phyloP scores from a whole-genome alignment of 2,113 vertebrate genomes.

The Gavia stellata region DNA sequence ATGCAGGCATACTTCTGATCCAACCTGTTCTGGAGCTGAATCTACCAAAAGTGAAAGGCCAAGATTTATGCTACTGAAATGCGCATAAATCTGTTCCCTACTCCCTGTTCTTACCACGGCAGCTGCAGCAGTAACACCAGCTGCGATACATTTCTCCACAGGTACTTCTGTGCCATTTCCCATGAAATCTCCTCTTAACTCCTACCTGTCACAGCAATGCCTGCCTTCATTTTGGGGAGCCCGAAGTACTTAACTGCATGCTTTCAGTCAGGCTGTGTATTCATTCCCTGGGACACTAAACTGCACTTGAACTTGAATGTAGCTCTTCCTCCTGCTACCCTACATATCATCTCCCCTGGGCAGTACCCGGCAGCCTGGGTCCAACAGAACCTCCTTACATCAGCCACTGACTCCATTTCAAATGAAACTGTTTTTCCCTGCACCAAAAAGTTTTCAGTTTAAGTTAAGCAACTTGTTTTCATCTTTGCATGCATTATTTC shows the following conservation, averaged over 20 bases:
- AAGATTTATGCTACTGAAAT: not conserved
- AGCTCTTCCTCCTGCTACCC: not conserved
- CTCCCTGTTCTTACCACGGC: not conserved
- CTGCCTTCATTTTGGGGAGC: not conserved
- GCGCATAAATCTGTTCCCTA: not conserved
- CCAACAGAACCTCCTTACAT: not conserved
- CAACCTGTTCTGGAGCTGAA: not conserved
- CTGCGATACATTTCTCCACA: not conserved
- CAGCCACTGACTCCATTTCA: not conserved
- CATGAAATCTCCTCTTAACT: not conserved
- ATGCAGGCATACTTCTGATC: not conserved
- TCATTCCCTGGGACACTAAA: not conserved
- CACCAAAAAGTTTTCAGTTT: not conserved
- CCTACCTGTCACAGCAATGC: not conserved
- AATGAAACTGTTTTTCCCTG: not conserved
- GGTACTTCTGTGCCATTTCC: not conserved
- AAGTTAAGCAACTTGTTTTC: not conserved
- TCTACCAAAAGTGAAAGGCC: not conserved
- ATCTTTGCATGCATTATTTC: not conserved
- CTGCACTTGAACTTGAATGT: not conserved
- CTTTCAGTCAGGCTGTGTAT: not conserved
- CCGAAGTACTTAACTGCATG: not conserved
- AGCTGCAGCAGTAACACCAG: not conserved
- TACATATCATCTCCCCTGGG: not conserved
- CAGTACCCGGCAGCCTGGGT: not conserved